These are phyloP conservation scores for Coluber constrictor DNA, from an alignment of 2,797 vertebrate species.

Conservation along the genomic window DNA sequence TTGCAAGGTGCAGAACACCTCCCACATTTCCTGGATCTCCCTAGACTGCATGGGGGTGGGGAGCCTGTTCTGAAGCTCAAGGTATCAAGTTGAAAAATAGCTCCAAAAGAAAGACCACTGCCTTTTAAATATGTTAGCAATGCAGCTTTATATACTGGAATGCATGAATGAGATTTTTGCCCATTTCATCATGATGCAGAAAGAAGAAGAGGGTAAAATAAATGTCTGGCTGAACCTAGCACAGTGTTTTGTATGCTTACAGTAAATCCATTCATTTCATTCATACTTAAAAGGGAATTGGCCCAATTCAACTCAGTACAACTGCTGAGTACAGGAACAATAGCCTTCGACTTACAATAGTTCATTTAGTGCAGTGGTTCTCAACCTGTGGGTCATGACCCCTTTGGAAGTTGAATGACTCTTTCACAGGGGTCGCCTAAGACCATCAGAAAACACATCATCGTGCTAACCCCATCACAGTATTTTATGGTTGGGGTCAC, in stretches of 20 bases:
- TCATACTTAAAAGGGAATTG: neutral
- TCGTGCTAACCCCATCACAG: too few species aligned
- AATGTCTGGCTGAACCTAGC: neutral
- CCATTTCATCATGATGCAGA: neutral
- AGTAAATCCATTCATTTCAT: neutral
- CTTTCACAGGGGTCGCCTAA: too few species aligned
- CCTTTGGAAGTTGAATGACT: too few species aligned
- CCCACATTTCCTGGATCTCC: neutral
- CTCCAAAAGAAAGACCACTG: neutral
- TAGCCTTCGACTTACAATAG: neutral
- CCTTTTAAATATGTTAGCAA: conserved; percentile 1
- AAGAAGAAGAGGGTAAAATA: neutral
- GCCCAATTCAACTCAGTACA: neutral
- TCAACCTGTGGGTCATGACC: too few species aligned
- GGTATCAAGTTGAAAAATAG: neutral
- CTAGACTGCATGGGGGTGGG: neutral
- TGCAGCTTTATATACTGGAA: neutral
- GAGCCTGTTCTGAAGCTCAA: neutral
- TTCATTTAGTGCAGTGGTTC: neutral
- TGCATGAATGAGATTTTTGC: neutral
- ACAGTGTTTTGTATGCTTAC: neutral
- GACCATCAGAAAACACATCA: too few species aligned
- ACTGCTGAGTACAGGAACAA: neutral
- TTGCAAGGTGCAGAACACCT: neutral
- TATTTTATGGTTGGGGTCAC: too few species aligned